phyloP scores from a whole-genome alignment of 2,888 invertebrate species.

The Drosophila robusta region DNA sequence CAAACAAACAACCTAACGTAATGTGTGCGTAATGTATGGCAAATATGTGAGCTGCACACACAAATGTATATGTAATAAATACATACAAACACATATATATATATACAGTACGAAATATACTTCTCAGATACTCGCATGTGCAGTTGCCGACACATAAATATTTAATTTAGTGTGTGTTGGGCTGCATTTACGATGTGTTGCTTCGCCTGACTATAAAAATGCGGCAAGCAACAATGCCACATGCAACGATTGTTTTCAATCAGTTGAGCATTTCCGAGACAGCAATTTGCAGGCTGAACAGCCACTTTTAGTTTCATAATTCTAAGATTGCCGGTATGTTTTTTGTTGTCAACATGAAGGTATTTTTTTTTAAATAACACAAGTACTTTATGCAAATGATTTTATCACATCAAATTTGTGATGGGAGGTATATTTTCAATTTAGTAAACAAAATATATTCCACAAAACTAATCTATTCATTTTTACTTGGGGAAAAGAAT shows the following conservation, averaged over 20 bases:
- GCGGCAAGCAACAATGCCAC: constrained; percentile 8
- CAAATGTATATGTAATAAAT: constrained; percentile 3
- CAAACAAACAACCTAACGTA: constrained; percentile 61
- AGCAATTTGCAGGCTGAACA: no score
- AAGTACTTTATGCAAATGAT: no score
- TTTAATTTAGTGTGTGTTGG: constrained; percentile 77
- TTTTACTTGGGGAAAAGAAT: no score
- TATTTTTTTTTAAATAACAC: no score
- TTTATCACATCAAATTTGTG: no score
- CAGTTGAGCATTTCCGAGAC: constrained; percentile 15
- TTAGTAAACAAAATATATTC: no score
- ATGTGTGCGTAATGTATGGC: constrained; percentile 78
- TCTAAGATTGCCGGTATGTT: no score
- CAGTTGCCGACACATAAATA: constrained; percentile 64
- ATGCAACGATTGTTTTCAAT: constrained; percentile 38
- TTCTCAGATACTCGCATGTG: constrained; percentile 17
- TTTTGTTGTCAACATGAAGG: no score
- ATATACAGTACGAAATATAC: background rate
- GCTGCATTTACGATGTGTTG: constrained; percentile 73
- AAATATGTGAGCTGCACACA: constrained; percentile 66
- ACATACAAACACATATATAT: background rate
- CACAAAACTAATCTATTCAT: no score
- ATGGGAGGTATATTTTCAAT: no score
- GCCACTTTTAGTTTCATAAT: no score
- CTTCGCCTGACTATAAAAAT: constrained; percentile 52